phyloP scores from a whole-genome alignment of 2,797 vertebrate genomes.

The Leptoclinus maculatus region DNA sequence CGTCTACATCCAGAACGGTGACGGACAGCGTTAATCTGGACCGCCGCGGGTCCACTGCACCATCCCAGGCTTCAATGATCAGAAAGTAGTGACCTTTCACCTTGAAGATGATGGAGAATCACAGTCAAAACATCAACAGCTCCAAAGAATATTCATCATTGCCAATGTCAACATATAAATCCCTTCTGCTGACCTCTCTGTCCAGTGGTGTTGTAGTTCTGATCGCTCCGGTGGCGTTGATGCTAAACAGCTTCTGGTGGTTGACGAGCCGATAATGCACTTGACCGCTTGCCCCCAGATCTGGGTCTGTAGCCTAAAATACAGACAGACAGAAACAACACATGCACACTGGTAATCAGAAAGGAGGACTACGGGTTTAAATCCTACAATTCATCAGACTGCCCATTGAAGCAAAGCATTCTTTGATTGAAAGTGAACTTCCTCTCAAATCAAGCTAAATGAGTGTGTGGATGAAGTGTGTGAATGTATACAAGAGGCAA shows the following conservation, averaged over 20 bases:
- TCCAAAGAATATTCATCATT: neutral
- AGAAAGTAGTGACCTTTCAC: constrained; percentile 88
- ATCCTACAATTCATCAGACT: constrained; percentile 16
- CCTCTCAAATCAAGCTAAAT: constrained; percentile 12
- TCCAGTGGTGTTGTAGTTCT: constrained; percentile 89
- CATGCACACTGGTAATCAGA: constrained; percentile 6
- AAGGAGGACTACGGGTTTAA: constrained; percentile 10
- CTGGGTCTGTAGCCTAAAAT: constrained; percentile 91
- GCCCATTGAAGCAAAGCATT: constrained; percentile 15
- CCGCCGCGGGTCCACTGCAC: constrained; percentile 88
- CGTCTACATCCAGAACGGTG: constrained; percentile 94
- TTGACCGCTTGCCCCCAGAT: constrained; percentile 91
- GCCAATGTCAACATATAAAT: constrained; percentile 1
- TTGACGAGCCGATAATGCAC: constrained; percentile 92
- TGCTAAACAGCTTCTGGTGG: constrained; percentile 90
- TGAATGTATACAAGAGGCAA: neutral
- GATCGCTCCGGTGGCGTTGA: constrained; percentile 92
- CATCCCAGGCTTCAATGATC: constrained; percentile 91
- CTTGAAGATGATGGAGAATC: constrained; percentile 45
- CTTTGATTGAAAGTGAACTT: constrained; percentile 17
- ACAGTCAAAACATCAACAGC: constrained; percentile 1
- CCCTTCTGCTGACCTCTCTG: constrained; percentile 83
- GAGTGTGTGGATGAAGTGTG: neutral
- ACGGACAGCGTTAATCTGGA: constrained; percentile 87
- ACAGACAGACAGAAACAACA: neutral